Base-by-base conservation (phyloP, 2,888 invertebrate species). In the Caenorhabditis panamensis region DNA sequence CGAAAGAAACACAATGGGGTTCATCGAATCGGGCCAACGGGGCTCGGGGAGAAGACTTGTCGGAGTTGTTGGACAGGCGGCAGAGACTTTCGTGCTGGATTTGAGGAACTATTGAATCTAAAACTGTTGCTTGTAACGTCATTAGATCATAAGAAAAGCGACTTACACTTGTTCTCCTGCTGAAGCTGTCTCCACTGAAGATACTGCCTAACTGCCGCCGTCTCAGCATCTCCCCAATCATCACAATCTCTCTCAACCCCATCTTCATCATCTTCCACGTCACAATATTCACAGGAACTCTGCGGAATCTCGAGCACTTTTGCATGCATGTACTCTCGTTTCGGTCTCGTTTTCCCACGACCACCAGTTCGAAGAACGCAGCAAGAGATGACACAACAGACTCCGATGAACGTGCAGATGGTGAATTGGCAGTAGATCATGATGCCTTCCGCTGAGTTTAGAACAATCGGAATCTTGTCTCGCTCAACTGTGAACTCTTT, bases 401-500 rank as follows among this genome's bases (percentile, higher is more conserved):
- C 82, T 5, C 73, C 72, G 49, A 84, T 71, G 36, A 84, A 84
- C n/a, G 75, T 76, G 53, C 84, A 82, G 28, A 84, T 76, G 8
- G 79, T 79, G 47, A 84, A 81, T 61, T 84, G 82, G 20, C 78
- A 75, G 53, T 84, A 84, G 44, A 84, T 81, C 49, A 84, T 61
- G 13, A 84, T 67, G 26, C 77, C 75, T 64, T 84, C 84, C 11
- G 84, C 68, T 11, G 78, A 75, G 56, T 84, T 82, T 36, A 80
- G 54, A 20, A 84, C 79, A 20, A 84, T 71, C 20, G 84, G 84
- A 3, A 82, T 76, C 69, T 82, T 84, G 62, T 84, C 82, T 16
- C 81, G 41, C 56, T 84, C 84, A 8, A 84, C 37, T 4, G 61
- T 24, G 51, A 84, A 84, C n/a, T 82, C 79, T 26, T 66, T 67